Conservation (phyloP, 2,113 vertebrate species). For the Onychostruthus taczanowskii region DNA sequence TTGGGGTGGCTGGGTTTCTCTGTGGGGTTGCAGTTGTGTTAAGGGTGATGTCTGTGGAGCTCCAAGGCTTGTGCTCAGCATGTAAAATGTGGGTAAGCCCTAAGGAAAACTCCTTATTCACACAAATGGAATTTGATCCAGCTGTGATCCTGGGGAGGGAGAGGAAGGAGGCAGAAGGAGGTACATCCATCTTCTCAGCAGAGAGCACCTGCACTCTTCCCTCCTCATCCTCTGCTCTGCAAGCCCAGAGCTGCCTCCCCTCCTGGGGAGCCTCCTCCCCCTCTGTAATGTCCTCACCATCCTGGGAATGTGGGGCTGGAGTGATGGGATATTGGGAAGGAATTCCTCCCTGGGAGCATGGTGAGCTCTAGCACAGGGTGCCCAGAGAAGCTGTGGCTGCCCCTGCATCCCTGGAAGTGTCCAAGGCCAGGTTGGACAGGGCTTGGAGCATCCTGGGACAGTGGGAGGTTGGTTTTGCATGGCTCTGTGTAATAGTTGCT, state of each 20-base stretch:
- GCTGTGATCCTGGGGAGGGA: neutral
- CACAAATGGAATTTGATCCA: neutral
- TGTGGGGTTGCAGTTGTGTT: neutral
- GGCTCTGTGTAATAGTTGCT: neutral
- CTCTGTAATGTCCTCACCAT: no score
- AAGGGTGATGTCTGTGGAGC: neutral
- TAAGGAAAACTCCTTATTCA: neutral
- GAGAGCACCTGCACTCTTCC: neutral
- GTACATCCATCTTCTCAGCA: neutral
- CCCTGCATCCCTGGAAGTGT: neutral
- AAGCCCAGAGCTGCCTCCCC: neutral
- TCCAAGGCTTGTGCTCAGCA: accelerated
- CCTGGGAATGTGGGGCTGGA: neutral
- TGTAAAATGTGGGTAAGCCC: neutral
- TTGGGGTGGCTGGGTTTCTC: accelerated
- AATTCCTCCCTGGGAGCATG: neutral
- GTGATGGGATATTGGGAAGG: neutral
- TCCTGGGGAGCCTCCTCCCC: neutral
- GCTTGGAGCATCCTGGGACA: neutral
- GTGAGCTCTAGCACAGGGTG: neutral
- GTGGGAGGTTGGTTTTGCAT: neutral
- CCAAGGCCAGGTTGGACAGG: accelerated
- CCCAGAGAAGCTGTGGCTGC: neutral
- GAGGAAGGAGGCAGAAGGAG: neutral
- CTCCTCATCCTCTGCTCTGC: neutral